Base-by-base conservation (phyloP, 2,113 vertebrate genomes). In the Brachyistius frenatus region DNA sequence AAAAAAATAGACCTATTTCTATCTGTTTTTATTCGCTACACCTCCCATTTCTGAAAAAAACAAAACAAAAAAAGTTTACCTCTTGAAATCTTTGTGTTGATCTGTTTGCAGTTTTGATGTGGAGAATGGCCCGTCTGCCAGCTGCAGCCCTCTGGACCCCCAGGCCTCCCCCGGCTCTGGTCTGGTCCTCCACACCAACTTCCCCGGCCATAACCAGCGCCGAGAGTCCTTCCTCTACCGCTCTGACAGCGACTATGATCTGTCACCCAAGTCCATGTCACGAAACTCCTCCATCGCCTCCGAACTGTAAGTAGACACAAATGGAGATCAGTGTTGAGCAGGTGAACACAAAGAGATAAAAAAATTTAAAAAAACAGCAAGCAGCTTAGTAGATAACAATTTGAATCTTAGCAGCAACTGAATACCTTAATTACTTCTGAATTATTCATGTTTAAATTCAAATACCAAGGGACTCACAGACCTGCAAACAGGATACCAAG, bases 251-350 rank as follows among this genome's bases (percentile, higher is more conserved):
- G 98, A 99, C 93, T 99, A 99, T 88, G 98, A 99, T 88, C 92
- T 99, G 37, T 99, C 98, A 4, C 98, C 98, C 67, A 99, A 99
- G 93, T 98, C 98, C 0, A 99, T 99, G 97, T 99, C 98, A 37
- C 93, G 98, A 81, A 99, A 99, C 91, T 99, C 98, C 50, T 99
- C 98, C 50, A 96, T 99, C 62, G 96, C 98, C 4, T 99, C 97
- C 0, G 98, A 99, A 92, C 95, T 98, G 98, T 99, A 87, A 97
- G 96, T 84, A 15, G 1, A 46, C 14, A 55, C 35, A 58, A 49
- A 23, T 14, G 15, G 23, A 63, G 49, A 80, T 8, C 2, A 14
- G 30, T n/a, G 32, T 35, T 10, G 9, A 3, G 2, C 13, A 54
- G 35, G 3, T 10, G 11, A 2, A 30, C 49, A 32, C 15, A 35